These are phyloP conservation scores for Catalaphyllia jardinei DNA, from an alignment of 64 coral and sea anemone genomes.

Conservation along the genomic window DNA sequence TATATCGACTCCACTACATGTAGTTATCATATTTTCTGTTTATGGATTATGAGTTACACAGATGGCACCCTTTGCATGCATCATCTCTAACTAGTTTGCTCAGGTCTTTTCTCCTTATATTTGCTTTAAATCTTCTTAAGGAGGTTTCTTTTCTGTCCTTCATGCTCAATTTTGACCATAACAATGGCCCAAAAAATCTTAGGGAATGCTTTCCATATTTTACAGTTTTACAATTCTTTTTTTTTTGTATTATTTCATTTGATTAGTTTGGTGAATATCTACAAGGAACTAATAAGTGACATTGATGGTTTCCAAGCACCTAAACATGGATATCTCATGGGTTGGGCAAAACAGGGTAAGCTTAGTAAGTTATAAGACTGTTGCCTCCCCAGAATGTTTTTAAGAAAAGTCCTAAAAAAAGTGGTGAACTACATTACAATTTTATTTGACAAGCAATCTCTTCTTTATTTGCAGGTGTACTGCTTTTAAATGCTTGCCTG, in stretches of 20 bases:
- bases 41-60: no score
- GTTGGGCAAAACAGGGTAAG: constrained; percentile 97
- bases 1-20: no score
- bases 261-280: constrained; percentile 92
- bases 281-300: constrained; percentile 90
- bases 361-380: neutral
- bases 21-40: no score
- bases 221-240: no score
- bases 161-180: no score
- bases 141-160: no score
- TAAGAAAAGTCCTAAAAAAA: neutral
- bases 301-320: constrained; percentile 87
- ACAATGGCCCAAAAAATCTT: no score
- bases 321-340: constrained; percentile 93
- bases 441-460: neutral
- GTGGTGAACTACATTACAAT: neutral
- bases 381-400: neutral
- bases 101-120: no score
- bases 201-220: no score
- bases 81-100: no score
- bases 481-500: constrained; percentile 91
- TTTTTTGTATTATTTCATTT: neutral
- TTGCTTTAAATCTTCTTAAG: no score
- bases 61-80: no score
- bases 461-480: constrained; percentile 64